Base-by-base conservation (phyloP, 2,113 vertebrate genomes). In the Mirza zaza region DNA sequence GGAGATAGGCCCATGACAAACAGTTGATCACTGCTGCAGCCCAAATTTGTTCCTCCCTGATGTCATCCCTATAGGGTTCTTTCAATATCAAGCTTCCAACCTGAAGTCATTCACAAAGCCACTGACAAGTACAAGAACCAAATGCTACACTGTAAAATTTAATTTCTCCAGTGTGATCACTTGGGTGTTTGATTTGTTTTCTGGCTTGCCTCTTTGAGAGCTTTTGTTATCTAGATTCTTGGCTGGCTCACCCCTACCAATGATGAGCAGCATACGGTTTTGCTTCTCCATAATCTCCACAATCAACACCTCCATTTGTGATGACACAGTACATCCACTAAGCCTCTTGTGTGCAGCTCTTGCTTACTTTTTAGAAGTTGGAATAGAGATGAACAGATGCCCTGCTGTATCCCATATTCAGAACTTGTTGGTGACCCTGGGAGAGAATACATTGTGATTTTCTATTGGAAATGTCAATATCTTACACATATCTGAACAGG, bases 151-250 rank as follows among this genome's bases (percentile, higher is more conserved):
- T 73, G 4, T 97, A 97, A 89, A 89, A 96, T 96, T 96, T 97
- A 97, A 97, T 98, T 65, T 98, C 98, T 97, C 96, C 96, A 97
- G 42, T 68, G 67, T 93, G 90, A 91, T 97, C 95, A 90, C 32
- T 93, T 93, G 97, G 91, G 80, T 98, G 83, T 96, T 96, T 90
- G n/a, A 93, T 98, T 96, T 97, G 85, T 96, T 96, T 97, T 96
- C 94, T 98, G 96, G 95, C 91, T 94, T 97, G 80, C 81, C 12
- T 97, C 86, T 96, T 96, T 95, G 82, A 94, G 96, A 97, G 87
- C 34, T 36, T 97, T 98, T 91, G n/a, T 98, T 98, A 96, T 96
- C 97, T 98, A 90, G 48, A 79, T 97, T 95, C 91, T 97, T 97
- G 95, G 80, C 95, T 80, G 59, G 67, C 76, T 97, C 98, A 94